Conservation (phyloP, 2,888 invertebrate species). For the Mycalesis mineus region DNA sequence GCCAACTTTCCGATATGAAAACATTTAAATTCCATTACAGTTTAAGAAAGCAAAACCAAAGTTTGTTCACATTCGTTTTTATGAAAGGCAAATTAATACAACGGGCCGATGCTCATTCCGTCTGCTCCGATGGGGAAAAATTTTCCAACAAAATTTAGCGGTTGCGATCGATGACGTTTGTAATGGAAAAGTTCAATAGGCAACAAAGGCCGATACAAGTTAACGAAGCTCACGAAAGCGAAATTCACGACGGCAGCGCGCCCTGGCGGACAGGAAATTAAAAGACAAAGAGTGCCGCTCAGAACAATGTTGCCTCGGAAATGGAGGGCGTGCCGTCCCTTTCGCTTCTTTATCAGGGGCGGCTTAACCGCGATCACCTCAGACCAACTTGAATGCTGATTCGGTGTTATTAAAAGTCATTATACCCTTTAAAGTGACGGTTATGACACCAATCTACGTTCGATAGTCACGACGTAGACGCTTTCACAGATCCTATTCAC, state of each 20-base stretch:
- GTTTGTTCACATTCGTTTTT: constrained; percentile 52
- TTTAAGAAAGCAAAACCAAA: constrained; percentile 44
- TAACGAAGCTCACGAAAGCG: constrained; percentile 74
- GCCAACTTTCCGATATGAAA: constrained; percentile 67
- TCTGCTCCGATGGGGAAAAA: constrained; percentile 50
- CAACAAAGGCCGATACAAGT: constrained; percentile 73
- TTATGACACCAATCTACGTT: constrained; percentile 7
- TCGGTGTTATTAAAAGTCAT: constrained; percentile 17
- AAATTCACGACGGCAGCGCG: constrained; percentile 69
- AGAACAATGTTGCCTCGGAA: constrained; percentile 70
- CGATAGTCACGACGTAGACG: constrained; percentile 12
- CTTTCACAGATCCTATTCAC: constrained; percentile 1
- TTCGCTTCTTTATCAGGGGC: constrained; percentile 47
- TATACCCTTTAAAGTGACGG: constrained; percentile 6
- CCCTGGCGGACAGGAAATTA: constrained; percentile 74
- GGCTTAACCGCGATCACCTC: constrained; percentile 48
- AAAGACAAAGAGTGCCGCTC: constrained; percentile 74
- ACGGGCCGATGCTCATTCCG: constrained; percentile 49
- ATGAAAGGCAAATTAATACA: constrained; percentile 55
- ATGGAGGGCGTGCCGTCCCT: constrained; percentile 60
- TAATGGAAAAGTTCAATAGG: constrained; percentile 77
- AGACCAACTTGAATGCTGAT: constrained; percentile 18
- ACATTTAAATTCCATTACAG: constrained; percentile 63
- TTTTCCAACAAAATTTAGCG: constrained; percentile 70
- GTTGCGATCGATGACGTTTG: constrained; percentile 69